Percentiles rank a stretch among this genome's conserved stretches.
Conservation (phyloP, 2,797 vertebrate species). For the Semotilus atromaculatus region DNA sequence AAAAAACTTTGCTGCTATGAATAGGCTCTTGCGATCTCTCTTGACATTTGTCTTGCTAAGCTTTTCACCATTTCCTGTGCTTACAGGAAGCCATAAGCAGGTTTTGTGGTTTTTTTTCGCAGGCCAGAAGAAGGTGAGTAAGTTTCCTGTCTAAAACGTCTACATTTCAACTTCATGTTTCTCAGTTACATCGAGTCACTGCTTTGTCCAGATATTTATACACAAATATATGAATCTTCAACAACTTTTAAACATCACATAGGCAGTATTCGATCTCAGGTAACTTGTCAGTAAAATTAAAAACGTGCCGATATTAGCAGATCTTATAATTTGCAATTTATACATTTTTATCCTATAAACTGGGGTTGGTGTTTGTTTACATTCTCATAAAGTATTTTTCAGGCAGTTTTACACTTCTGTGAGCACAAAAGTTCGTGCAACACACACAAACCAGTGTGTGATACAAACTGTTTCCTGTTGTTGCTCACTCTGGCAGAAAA, state of each 20-base stretch:
- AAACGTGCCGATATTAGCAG: not conserved
- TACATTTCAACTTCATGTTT: slow-evolving; percentile 12
- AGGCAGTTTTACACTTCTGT: not conserved
- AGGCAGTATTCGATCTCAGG: not conserved
- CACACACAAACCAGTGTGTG: slow-evolving; percentile 49
- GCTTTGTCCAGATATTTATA: not conserved
- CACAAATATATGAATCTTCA: not conserved
- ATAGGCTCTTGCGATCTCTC: slow-evolving; percentile 5
- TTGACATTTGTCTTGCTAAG: slow-evolving; percentile 49
- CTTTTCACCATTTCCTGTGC: slow-evolving; percentile 66
- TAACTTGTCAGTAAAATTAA: not conserved
- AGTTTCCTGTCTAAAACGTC: slow-evolving; percentile 65
- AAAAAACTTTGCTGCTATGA: not conserved
- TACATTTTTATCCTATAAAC: not conserved
- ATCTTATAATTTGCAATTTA: not conserved
- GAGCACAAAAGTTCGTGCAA: slow-evolving; percentile 12
- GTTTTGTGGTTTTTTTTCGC: slow-evolving; percentile 56
- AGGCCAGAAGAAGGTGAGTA: slow-evolving; percentile 57
- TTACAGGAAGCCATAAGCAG: slow-evolving; percentile 62
- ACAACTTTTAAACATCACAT: not conserved
- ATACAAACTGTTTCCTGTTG: slow-evolving; percentile 74
- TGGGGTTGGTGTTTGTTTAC: not conserved
- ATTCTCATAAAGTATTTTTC: not conserved
- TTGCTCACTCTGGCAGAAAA: slow-evolving; percentile 57
- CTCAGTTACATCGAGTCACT: not conserved